Evolutionary conservation across 2,113 vertebrate genomes (phyloP), one percentile per base, ranked within the genome.

Genomic region (Tylochromis polylepis): DNA sequence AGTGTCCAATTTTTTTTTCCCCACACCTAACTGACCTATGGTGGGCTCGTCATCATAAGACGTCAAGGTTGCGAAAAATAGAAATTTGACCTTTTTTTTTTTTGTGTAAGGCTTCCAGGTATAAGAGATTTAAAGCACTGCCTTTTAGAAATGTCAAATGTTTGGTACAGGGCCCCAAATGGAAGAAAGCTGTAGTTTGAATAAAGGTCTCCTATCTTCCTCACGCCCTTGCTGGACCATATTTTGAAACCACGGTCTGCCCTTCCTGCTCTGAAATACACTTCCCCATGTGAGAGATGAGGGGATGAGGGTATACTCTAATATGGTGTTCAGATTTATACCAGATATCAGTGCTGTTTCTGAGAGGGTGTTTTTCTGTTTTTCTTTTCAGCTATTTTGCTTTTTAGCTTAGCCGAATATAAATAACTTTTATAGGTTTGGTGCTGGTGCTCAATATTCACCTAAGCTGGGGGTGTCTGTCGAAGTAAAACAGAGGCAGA

Each of bases 291-390:
- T n/a, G 59, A 36, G 16, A 62, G 55, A 57, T 57, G 29, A 7
- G 59, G 20, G 1, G 9, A n/a, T n/a, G n/a, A 11, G 9, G 29
- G 18, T 2, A 4, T 62, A 1, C 31, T 9, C 34, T 6, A 36
- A 36, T 8, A 36, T 36, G 34, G 34, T 36, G 34, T 1, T 6
- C 2, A 20, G 59, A 62, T 62, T 62, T 7, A 62, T 36, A 62
- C 59, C 18, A 5, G 18, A 38, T 65, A 38, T 2, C 31, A 62
- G 1, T 36, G 59, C 16, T 0, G 16, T 62, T 62, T 62, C 9
- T 62, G 0, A 29, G 27, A 3, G 0, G 0, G 4, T 0, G 1
- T 59, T 29, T 58, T 24, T 20, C 8, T 2, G 51, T 10, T 55
- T n/a, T 56, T 59, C 24, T 58, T 0, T 58, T 2, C 24, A 58